Evolutionary conservation across 2,797 vertebrate genomes (phyloP), one percentile per base, ranked within the genome.

Genomic region (Mormyrops attenuatus): DNA sequence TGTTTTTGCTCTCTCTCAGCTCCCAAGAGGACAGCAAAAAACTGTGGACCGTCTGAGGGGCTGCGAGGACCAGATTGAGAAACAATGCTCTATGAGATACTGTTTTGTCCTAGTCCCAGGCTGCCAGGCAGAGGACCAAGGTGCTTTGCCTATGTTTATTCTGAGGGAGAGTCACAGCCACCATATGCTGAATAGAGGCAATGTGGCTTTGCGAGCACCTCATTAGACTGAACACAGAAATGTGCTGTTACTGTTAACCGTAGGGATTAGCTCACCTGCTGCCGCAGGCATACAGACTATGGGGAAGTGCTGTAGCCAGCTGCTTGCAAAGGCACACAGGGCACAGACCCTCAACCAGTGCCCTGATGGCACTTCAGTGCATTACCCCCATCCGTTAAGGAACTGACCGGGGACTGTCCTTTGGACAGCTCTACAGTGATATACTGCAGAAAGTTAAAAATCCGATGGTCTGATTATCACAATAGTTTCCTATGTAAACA

Each of bases 221-320:
- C 88, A 50, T 85, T 63, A 89, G 38, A 30, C 53, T 13, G 34
- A 89, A 63, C 26, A 60, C 30, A 57, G 88, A 82, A 22, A 84
- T 8, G 34, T 44, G 47, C 20, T 50, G 13, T 66, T 49, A 9
- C 22, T 22, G 44, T 34, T 50, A 50, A 63, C 13, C 7, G 47
- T 1, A n/a, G 53, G 41, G 57, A 50, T 7, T n/a, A 3, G n/a
- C 41, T 84, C 88, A 66, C 38, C 85, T 38, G 7, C 55, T 69
- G 22, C 77, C 11, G 26, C 17, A 7, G 30, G 38, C 44, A 8
- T 38, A 44, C 34, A 44, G 77, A 44, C 20, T 38, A 82, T 82
- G 15, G 20, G 73, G 41, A 82, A 82, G 38, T 15, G 15, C 34
- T 82, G 38, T n/a, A 17, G 38, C 34, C 77, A 82, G 34, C 13